These are phyloP conservation scores for Synanthedon formicaeformis DNA, from an alignment of 2,888 invertebrate species.

Conservation along the genomic window DNA sequence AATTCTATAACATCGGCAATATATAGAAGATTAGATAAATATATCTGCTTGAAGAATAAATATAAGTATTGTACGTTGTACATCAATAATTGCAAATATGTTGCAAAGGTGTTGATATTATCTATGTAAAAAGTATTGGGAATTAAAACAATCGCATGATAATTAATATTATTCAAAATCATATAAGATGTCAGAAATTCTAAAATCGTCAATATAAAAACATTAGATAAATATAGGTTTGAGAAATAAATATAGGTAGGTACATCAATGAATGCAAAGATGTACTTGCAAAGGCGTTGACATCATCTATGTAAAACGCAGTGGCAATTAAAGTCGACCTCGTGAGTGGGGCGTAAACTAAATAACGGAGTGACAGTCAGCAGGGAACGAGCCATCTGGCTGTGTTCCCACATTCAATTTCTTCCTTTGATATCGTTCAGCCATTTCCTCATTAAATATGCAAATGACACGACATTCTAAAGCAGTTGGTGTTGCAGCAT, in stretches of 20 bases:
- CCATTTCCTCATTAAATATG: background rate
- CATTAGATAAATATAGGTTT: background rate
- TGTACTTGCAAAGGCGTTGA: background rate
- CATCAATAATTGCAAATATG: too few species aligned
- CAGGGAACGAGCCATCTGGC: constrained; percentile 17
- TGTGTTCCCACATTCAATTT: constrained; percentile 24
- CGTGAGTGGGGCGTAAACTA: constrained; percentile 3
- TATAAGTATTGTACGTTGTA: too few species aligned
- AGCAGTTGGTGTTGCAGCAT: background rate
- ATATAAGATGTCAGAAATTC: too few species aligned
- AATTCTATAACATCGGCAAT: too few species aligned
- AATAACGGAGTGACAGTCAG: constrained; percentile 7
- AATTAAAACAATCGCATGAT: background rate
- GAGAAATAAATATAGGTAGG: too few species aligned
- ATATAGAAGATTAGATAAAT: too few species aligned
- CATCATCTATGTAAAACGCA: background rate
- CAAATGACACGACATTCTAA: background rate
- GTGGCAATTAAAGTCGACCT: background rate
- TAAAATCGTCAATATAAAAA: too few species aligned
- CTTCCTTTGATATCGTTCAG: constrained; percentile 7
- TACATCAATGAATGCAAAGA: too few species aligned
- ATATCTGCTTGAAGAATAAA: too few species aligned
- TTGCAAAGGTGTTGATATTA: background rate
- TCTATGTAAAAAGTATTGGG: background rate
- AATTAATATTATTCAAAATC: too few species aligned